Conservation (phyloP, 1,140 invertebrate genomes). For the Hetaerina americana region DNA sequence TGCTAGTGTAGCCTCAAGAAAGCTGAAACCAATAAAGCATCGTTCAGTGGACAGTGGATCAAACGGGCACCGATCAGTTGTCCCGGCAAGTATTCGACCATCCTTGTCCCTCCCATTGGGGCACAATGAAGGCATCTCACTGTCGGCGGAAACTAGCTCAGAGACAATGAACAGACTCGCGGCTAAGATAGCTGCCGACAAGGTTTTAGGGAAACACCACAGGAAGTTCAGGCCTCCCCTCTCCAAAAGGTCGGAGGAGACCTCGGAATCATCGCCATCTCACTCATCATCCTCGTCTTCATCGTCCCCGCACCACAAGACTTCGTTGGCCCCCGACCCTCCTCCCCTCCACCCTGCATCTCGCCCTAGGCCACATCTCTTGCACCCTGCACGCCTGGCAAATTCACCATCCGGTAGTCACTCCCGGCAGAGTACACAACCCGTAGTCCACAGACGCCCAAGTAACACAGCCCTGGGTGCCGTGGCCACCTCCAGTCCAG, state of each 20-base stretch:
- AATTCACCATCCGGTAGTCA: not conserved
- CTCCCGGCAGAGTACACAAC: not conserved
- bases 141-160: constrained; percentile 22
- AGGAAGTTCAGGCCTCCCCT: constrained; percentile 13
- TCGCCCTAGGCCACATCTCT: not conserved
- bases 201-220: constrained; percentile 30
- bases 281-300: not conserved
- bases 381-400: not conserved
- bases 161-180: constrained; percentile 32
- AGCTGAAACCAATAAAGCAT: not conserved
- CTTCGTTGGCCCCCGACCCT: not conserved
- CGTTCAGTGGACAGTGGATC: not conserved
- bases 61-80: not conserved
- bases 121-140: not conserved
- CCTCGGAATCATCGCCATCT: not conserved
- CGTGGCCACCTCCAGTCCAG: not conserved
- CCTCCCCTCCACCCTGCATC: constrained; percentile 13
- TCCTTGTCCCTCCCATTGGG: not conserved
- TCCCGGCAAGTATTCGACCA: not conserved
- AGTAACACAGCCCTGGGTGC: not conserved
- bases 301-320: not conserved
- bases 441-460: not conserved
- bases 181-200: constrained; percentile 33
- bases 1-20: not conserved
- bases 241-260: not conserved